A percentile compares a stretch with the other conserved stretches of the same genome.
phyloP scores from a whole-genome alignment of 2,888 invertebrate genomes.

The Masnerella sp. region DNA sequence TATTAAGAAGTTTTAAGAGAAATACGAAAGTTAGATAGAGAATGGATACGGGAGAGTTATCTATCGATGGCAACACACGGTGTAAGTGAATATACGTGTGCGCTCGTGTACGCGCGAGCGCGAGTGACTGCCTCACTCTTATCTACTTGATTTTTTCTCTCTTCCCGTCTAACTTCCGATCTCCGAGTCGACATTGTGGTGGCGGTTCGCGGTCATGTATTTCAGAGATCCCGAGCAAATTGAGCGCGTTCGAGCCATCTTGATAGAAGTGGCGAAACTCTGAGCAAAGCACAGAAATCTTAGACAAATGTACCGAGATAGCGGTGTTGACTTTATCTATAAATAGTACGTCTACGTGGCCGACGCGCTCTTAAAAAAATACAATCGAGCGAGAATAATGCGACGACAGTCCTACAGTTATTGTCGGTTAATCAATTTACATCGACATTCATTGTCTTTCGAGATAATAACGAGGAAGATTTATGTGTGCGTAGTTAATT shows the following conservation, averaged over 20 bases:
- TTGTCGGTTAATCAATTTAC: slow-evolving; percentile 34
- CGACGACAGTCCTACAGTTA: slow-evolving; percentile 15
- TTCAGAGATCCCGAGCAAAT: slow-evolving; percentile 55
- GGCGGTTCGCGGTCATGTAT: slow-evolving; percentile 57
- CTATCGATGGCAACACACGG: slow-evolving; percentile 68
- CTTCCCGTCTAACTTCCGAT: slow-evolving; percentile 54
- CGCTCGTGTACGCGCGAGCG: slow-evolving; percentile 45
- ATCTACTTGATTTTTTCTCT: slow-evolving; percentile 57
- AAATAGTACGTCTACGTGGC: slow-evolving; percentile 35
- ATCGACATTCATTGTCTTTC: slow-evolving; percentile 22
- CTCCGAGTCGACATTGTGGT: slow-evolving; percentile 43
- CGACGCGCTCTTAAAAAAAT: slow-evolving; percentile 18
- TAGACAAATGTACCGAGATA: slow-evolving; percentile 55
- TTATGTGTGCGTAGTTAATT: background rate
- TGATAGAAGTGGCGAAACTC: slow-evolving; percentile 58
- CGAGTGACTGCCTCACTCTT: slow-evolving; percentile 53
- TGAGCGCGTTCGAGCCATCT: slow-evolving; percentile 57
- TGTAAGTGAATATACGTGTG: slow-evolving; percentile 55
- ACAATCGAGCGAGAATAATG: slow-evolving; percentile 30
- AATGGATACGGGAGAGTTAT: slow-evolving; percentile 75
- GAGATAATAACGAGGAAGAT: too few species aligned
- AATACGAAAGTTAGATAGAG: slow-evolving; percentile 76
- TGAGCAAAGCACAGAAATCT: slow-evolving; percentile 53
- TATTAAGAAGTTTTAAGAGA: slow-evolving; percentile 74
- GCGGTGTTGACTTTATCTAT: slow-evolving; percentile 56